A percentile compares a stretch with the other conserved stretches of the same genome.
Evolutionary conservation across 2,888 invertebrate species (phyloP).

Genomic region (Rotaria socialis): DNA sequence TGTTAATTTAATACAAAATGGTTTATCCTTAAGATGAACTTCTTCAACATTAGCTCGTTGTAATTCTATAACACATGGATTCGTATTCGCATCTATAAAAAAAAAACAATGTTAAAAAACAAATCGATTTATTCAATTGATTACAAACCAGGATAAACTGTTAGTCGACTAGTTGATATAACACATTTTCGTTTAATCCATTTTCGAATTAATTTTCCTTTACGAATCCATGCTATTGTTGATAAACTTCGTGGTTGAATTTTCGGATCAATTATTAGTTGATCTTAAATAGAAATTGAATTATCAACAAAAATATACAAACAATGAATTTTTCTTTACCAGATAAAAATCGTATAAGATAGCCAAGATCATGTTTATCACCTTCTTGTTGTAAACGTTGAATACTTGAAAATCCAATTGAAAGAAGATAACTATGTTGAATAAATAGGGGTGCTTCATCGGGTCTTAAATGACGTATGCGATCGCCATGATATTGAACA

Average conservation of each 20-base stretch:
- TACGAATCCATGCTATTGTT: slow-evolving; percentile 55
- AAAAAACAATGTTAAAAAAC: neutral
- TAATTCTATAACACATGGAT: slow-evolving; percentile 56
- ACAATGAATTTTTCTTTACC: slow-evolving; percentile 51
- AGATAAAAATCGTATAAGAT: slow-evolving; percentile 58
- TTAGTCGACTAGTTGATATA: slow-evolving; percentile 57
- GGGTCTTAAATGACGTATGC: slow-evolving; percentile 56
- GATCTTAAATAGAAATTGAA: slow-evolving; percentile 52
- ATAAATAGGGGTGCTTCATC: slow-evolving; percentile 59
- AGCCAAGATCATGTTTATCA: slow-evolving; percentile 54
- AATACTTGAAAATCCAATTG: slow-evolving; percentile 56
- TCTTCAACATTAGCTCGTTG: slow-evolving; percentile 58
- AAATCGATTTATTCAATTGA: neutral
- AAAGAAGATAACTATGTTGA: slow-evolving; percentile 59
- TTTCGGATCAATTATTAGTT: slow-evolving; percentile 57
- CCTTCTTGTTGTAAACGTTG: slow-evolving; percentile 58
- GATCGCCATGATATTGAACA: slow-evolving; percentile 58
- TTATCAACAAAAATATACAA: neutral
- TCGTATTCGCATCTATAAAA: slow-evolving; percentile 50
- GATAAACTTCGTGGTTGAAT: slow-evolving; percentile 56
- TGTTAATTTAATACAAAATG: slow-evolving; percentile 54
- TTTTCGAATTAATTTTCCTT: slow-evolving; percentile 58
- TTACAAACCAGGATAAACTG: slow-evolving; percentile 58
- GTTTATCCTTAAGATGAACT: slow-evolving; percentile 55
- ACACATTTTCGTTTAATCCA: slow-evolving; percentile 58